These are phyloP conservation scores for Ephydatia muelleri DNA, from an alignment of 37 sponge, comb jelly and placozoan species.

Conservation along the genomic window DNA sequence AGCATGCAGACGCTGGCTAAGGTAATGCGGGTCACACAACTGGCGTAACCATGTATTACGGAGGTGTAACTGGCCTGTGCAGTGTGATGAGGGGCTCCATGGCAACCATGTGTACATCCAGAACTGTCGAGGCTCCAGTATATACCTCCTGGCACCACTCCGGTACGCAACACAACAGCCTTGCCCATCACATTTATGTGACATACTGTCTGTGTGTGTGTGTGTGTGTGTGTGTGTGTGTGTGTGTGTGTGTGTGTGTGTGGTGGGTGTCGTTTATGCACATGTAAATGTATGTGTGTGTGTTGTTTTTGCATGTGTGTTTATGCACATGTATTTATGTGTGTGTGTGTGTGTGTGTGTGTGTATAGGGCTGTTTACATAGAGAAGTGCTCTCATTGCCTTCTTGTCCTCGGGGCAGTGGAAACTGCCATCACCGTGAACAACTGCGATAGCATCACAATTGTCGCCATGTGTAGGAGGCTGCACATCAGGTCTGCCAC, in stretches of 20 bases:
- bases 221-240: too few species aligned
- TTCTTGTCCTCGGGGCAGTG: slow-evolving; percentile 81
- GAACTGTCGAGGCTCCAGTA: slow-evolving; percentile 56
- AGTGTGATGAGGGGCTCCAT: slow-evolving; percentile 26
- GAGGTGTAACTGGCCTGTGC: neutral
- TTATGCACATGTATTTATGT: too few species aligned
- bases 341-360: too few species aligned
- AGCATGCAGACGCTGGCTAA: slow-evolving; percentile 50
- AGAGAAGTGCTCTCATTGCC: slow-evolving; percentile 79
- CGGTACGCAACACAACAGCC: slow-evolving; percentile 30
- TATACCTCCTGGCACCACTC: slow-evolving; percentile 75
- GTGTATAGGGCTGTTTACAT: slow-evolving; percentile 26
- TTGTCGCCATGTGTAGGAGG: slow-evolving; percentile 68
- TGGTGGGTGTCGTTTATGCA: too few species aligned
- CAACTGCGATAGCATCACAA: slow-evolving; percentile 59
- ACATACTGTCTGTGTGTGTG: too few species aligned
- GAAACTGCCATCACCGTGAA: slow-evolving; percentile 40
- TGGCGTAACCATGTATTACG: neutral
- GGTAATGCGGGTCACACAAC: neutral
- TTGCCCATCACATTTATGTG: too few species aligned
- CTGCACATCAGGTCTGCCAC: slow-evolving; percentile 63
- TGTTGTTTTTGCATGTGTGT: too few species aligned
- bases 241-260: too few species aligned
- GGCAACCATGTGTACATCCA: slow-evolving; percentile 55
- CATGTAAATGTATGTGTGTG: too few species aligned